Percentiles rank a stretch among this genome's conserved stretches.
phyloP scores from a whole-genome alignment of 2,888 invertebrate species.

The Dasypogon diadema region DNA sequence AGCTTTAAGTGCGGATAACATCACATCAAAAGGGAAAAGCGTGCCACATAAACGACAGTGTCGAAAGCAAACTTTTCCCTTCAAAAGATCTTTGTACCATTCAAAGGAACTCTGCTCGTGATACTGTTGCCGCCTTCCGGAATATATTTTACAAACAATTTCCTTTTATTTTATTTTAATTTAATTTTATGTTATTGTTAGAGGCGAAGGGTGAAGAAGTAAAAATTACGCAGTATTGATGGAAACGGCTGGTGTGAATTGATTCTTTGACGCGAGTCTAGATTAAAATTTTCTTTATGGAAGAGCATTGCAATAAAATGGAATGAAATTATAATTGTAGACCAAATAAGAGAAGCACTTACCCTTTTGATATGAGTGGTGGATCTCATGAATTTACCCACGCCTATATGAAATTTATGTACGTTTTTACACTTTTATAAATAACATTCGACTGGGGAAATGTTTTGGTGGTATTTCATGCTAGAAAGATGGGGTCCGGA shows the following conservation, averaged over 20 bases:
- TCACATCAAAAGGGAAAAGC: constrained; percentile 52
- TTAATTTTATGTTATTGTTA: constrained; percentile 54
- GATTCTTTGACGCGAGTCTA: no score
- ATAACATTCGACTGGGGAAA: no score
- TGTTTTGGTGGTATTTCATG: no score
- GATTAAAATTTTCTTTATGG: no score
- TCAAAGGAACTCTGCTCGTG: constrained; percentile 36
- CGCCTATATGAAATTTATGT: no score
- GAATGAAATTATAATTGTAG: no score
- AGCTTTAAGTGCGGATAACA: constrained; percentile 54
- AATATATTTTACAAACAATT: constrained; percentile 56
- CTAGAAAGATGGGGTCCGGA: no score
- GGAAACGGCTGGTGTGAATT: background rate
- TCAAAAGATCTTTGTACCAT: constrained; percentile 46
- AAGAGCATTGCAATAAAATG: no score
- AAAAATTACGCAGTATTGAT: constrained; percentile 32
- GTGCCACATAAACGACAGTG: constrained; percentile 46
- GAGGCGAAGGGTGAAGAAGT: constrained; percentile 25
- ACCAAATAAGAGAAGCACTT: no score
- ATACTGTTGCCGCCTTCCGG: constrained; percentile 51
- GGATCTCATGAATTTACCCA: no score
- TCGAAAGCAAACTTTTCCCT: constrained; percentile 48
- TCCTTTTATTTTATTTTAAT: constrained; percentile 57
- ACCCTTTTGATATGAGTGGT: no score
- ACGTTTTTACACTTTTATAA: no score